These are phyloP conservation scores for Aphelocoma californica DNA, from an alignment of 2,797 vertebrate species.

Conservation along the genomic window DNA sequence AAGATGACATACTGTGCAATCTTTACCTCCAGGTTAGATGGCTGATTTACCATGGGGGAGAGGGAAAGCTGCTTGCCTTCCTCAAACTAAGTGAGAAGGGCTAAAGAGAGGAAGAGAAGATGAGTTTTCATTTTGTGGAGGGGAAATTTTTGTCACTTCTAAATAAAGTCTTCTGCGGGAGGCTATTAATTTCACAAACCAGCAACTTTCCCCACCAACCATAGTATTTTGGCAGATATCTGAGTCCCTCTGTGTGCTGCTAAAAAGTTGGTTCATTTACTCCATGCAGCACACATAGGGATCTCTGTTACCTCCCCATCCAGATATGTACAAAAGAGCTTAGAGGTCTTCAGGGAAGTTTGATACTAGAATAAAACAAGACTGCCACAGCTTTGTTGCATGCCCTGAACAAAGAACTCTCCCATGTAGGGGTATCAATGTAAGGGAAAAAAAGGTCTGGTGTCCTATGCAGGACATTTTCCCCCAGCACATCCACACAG, in stretches of 20 bases:
- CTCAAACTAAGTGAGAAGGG: not conserved
- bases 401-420: not conserved
- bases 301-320: not conserved
- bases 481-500: not conserved
- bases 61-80: not conserved
- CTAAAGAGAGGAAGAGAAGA: not conserved
- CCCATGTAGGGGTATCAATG: not conserved
- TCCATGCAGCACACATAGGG: not conserved
- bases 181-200: not conserved
- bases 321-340: not conserved
- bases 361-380: not conserved
- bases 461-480: not conserved
- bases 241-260: not conserved
- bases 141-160: not conserved
- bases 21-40: not conserved
- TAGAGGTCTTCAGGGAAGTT: not conserved
- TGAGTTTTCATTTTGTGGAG: not conserved
- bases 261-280: not conserved
- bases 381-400: not conserved
- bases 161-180: not conserved
- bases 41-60: not conserved
- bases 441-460: not conserved
- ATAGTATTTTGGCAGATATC: not conserved
- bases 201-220: not conserved
- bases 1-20: not conserved